Base-by-base conservation (phyloP, 2,888 invertebrate species). In the Ennomos quercinarius region DNA sequence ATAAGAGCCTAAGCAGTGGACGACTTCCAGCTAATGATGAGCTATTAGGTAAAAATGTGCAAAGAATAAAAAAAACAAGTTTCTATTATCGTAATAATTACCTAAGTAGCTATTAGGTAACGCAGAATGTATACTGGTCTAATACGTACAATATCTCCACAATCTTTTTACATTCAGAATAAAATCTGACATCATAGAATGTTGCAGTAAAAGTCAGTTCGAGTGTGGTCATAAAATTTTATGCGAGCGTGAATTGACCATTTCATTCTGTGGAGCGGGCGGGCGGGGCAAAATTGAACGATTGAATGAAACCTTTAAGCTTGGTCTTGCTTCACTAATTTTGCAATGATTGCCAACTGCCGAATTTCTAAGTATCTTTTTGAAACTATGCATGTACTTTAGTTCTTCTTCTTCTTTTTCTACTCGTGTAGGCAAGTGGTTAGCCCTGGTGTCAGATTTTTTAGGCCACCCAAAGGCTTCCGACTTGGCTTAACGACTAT, bases 211-310 rank as follows among this genome's bases (percentile, higher is more conserved):
- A 69, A 69, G 69, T 57, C 50, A 54, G 41, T 46, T 70, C 66
- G 67, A 70, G 70, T 68, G 67, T 42, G 68, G 67, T 62, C 66
- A 65, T 78, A 74, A 78, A 76, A 75, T 73, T 73, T 76, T 73
- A 78, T 70, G 72, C 52, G 53, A 50, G 63, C 70, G 71, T 73
- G 75, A 78, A 79, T 74, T 70, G 72, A 64, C 74, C 71, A 70
- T 73, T 74, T 67, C 57, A 66, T 60, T 46, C 67, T 65, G 61
- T 62, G 57, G 56, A 54, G 56, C 63, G 54, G 37, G 40, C 54
- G 57, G 47, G 41, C 47, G 49, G 57, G 61, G 61, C 54, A 68
- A 63, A 70, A 67, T 66, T 64, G 68, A 64, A 59, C 68, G 63
- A 70, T 70, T 70, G 70, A 70, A 70, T 68, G 52, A 66, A 70